These are phyloP conservation scores for Gymnopithys bicolor DNA, from an alignment of 2,797 vertebrate species.

Conservation along the genomic window DNA sequence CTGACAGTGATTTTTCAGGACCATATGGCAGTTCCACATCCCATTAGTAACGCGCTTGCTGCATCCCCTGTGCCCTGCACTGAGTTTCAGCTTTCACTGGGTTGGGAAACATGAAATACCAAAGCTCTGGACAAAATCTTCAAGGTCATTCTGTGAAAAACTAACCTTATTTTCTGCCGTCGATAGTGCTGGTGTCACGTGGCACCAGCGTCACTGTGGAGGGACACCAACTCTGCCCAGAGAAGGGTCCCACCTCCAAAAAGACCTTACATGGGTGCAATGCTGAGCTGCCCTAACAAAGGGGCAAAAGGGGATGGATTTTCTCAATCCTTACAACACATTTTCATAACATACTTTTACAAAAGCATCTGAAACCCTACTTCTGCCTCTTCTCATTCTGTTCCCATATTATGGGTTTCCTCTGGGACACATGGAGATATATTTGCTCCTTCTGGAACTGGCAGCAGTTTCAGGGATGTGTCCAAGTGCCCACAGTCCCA, in stretches of 20 bases:
- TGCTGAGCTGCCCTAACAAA: neutral
- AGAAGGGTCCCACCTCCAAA: neutral
- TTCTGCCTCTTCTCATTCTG: neutral
- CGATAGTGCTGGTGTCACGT: fast-evolving
- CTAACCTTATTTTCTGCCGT: neutral
- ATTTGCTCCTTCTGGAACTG: neutral
- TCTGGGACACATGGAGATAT: fast-evolving
- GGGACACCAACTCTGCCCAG: neutral
- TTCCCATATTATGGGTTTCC: neutral
- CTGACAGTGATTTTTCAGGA: slow-evolving; percentile 68
- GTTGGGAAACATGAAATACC: neutral
- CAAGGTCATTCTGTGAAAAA: neutral
- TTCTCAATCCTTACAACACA: neutral
- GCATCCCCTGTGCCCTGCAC: fast-evolving
- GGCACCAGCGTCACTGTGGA: fast-evolving
- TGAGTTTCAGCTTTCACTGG: slow-evolving; percentile 19
- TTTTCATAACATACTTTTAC: neutral
- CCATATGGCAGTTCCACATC: slow-evolving; percentile 61
- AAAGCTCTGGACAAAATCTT: neutral
- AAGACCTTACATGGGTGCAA: fast-evolving
- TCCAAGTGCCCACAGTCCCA: neutral
- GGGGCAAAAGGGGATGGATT: neutral
- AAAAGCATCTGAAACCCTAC: neutral
- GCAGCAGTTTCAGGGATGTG: neutral
- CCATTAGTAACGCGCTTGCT: slow-evolving; percentile 30